Evolutionary conservation across 2,113 vertebrate genomes (phyloP).

Genomic region (Piprites chloris): DNA sequence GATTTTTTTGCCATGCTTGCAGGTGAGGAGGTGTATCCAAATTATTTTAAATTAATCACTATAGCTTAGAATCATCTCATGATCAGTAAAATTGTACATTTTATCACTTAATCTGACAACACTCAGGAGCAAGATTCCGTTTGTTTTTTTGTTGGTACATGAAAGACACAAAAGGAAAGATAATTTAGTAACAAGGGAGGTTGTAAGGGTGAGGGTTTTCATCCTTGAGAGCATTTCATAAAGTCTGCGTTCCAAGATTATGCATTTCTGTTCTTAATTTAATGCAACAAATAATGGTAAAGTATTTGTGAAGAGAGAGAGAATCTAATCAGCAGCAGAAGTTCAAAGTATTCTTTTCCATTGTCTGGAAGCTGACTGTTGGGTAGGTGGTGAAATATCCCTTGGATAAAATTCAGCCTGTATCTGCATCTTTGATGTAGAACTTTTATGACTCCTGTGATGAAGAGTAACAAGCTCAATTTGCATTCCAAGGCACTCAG

Average conservation of each 20-base stretch:
- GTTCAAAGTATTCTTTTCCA: conserved; percentile 30
- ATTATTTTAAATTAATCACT: background rate
- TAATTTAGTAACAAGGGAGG: background rate
- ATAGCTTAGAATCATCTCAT: background rate
- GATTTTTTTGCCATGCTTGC: background rate
- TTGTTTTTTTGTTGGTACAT: background rate
- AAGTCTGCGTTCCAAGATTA: background rate
- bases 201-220: background rate
- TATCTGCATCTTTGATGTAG: conserved; percentile 52
- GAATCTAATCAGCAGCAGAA: background rate
- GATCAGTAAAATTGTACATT: background rate
- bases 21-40: background rate
- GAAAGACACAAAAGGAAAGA: background rate
- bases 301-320: conserved; percentile 13
- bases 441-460: conserved; percentile 43
- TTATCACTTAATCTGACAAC: background rate
- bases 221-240: background rate
- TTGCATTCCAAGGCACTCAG: conserved; percentile 64
- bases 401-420: conserved; percentile 43
- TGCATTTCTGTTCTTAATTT: conserved; percentile 32
- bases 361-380: background rate
- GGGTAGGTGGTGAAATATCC: conserved; percentile 28
- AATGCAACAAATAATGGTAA: conserved; percentile 16
- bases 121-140: background rate
- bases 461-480: conserved; percentile 47